phyloP scores from a whole-genome alignment of 2,113 vertebrate genomes.

The Colaptes auratus region DNA sequence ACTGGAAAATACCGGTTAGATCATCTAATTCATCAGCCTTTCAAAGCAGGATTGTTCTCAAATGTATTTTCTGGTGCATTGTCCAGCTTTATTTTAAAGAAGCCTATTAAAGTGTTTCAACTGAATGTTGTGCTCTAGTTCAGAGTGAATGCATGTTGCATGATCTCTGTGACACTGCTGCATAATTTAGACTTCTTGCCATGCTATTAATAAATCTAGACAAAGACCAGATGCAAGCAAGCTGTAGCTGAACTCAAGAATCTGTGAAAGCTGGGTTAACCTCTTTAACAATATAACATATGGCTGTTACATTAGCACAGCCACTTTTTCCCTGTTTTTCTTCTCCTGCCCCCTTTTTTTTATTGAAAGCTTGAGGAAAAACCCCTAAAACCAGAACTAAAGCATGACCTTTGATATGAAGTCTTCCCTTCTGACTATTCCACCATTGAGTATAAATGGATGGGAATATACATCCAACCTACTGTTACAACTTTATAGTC shows the following conservation, averaged over 20 bases:
- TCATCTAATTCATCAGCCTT: conserved; percentile 41
- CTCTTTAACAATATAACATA: conserved; percentile 52
- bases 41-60: conserved; percentile 29
- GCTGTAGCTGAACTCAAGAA: conserved; percentile 56
- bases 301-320: conserved; percentile 54
- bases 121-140: conserved; percentile 14
- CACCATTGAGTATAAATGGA: conserved; percentile 11
- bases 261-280: conserved; percentile 57
- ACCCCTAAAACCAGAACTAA: conserved; percentile 21
- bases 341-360: neutral
- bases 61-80: conserved; percentile 22
- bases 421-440: neutral
- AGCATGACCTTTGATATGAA: conserved; percentile 29
- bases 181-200: conserved; percentile 55
- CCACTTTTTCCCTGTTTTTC: neutral
- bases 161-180: conserved; percentile 47
- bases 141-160: neutral
- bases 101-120: conserved; percentile 42
- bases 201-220: conserved; percentile 70
- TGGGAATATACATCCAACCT: neutral
- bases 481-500: conserved; percentile 16
- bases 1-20: conserved; percentile 25
- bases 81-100: conserved; percentile 52
- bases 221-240: conserved; percentile 66
- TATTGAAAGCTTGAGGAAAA: conserved; percentile 40